Conservation (phyloP, 1,140 invertebrate genomes). For the Trichogramma pretiosum region DNA sequence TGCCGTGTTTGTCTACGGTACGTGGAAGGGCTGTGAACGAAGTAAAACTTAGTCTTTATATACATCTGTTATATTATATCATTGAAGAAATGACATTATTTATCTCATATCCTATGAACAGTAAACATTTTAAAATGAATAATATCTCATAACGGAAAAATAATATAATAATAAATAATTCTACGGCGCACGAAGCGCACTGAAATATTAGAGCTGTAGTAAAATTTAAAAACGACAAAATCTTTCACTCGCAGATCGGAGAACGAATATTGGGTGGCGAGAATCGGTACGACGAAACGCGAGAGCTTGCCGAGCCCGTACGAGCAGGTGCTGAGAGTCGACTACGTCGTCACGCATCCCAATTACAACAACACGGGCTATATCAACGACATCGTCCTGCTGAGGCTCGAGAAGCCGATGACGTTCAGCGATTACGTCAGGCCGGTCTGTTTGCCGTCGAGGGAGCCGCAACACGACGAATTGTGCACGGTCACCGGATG, state of each 20-base stretch:
- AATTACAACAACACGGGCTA: slow-evolving; percentile 69
- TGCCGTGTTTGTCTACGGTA: too few species aligned
- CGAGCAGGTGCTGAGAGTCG: slow-evolving; percentile 55
- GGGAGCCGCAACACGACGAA: slow-evolving; percentile 51
- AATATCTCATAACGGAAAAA: too few species aligned
- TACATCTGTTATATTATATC: too few species aligned
- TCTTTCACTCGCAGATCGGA: slow-evolving; percentile 56
- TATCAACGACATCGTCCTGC: slow-evolving; percentile 69
- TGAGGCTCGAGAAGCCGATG: slow-evolving; percentile 55
- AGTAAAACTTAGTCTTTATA: too few species aligned
- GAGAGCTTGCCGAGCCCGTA: slow-evolving; percentile 67
- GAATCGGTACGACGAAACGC: slow-evolving; percentile 62
- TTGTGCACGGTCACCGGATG: slow-evolving; percentile 73
- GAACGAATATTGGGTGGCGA: slow-evolving; percentile 69
- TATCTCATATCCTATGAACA: too few species aligned
- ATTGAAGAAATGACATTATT: too few species aligned
- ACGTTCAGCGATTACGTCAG: slow-evolving; percentile 66
- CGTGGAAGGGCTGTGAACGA: too few species aligned
- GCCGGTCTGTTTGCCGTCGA: slow-evolving; percentile 59
- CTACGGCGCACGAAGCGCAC: too few species aligned
- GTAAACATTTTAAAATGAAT: too few species aligned
- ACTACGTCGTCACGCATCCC: slow-evolving; percentile 63
- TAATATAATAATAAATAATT: too few species aligned
- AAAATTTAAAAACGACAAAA: background rate
- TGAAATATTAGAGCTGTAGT: slow-evolving; percentile 2